A percentile compares a stretch with the other conserved stretches of the same genome.
phyloP scores from a whole-genome alignment of 2,113 vertebrate species.

The Dasyornis broadbenti region DNA sequence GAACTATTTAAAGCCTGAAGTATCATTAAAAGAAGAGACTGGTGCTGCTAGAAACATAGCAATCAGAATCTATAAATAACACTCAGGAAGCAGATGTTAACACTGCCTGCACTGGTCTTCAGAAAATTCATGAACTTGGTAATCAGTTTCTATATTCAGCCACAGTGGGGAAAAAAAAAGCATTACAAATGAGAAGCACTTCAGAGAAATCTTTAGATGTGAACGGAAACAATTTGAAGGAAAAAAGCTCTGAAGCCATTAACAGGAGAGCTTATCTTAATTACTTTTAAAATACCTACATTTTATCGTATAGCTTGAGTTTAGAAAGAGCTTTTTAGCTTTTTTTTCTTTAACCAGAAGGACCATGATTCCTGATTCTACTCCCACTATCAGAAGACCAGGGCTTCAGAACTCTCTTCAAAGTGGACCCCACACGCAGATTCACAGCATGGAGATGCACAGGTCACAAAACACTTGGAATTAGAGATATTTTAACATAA shows the following conservation, averaged over 20 bases:
- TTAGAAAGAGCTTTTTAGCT: neutral
- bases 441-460: neutral
- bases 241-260: constrained; percentile 17
- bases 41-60: constrained; percentile 18
- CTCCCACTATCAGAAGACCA: neutral
- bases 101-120: constrained; percentile 16
- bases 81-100: constrained; percentile 49
- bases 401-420: neutral
- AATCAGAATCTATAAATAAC: constrained; percentile 51
- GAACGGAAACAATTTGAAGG: constrained; percentile 27
- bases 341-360: neutral
- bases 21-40: constrained; percentile 7
- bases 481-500: neutral
- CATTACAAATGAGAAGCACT: constrained; percentile 30
- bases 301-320: neutral
- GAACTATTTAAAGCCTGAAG: constrained; percentile 22
- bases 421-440: neutral
- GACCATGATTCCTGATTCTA: neutral
- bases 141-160: constrained; percentile 58
- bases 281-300: constrained; percentile 31
- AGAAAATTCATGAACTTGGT: constrained; percentile 50
- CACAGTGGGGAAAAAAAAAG: neutral
- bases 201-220: constrained; percentile 37
- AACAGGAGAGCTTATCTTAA: constrained; percentile 35
- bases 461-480: neutral